Base-by-base conservation (phyloP, 2,113 vertebrate species). In the Carassius auratus region DNA sequence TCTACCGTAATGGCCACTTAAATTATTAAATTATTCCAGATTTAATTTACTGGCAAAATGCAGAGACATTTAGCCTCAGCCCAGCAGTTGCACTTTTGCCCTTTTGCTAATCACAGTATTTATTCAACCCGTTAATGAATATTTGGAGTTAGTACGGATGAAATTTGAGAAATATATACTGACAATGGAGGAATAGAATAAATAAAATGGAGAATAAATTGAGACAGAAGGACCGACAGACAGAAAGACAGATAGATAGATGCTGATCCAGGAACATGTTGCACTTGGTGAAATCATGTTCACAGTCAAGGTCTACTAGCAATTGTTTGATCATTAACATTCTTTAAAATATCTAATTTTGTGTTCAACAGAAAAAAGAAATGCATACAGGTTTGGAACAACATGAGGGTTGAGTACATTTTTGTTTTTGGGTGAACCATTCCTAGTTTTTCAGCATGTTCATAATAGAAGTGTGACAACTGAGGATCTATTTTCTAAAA, bases 31-130 rank as follows among this genome's bases (percentile, higher is more conserved):
- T 79, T 79, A 62, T 79, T 79, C 76, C 55, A 79, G 55, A 79
- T 61, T 79, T 61, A 79, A 79, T 79, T 79, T 42, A 42, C 76
- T 61, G 33, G 55, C 10, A 79, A 79, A 52, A 79, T 48, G 38
- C 76, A 62, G 10, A 50, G 55, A 61, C 76, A 79, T 79, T 61
- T 79, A 42, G 33, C 55, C 17, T 61, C 21, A 38, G 36, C 33
- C 55, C 4, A 38, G 76, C 2, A 1, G 19, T 55, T 78, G 52
- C 76, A 78, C 76, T 79, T 57, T 61, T 45, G 45, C 76, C 33
- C 76, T 79, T 79, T 59, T 13, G 19, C 19, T 79, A 62, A 79
- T 79, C 19, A 59, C 30, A 42, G 38, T 79, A 55, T 79, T 79
- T 79, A 42, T 61, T 79, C 0, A 10, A 62, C 52, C 33, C 55